A percentile compares a stretch with the other conserved stretches of the same genome.
Conservation (phyloP, 2,113 vertebrate genomes). For the Morone saxatilis region DNA sequence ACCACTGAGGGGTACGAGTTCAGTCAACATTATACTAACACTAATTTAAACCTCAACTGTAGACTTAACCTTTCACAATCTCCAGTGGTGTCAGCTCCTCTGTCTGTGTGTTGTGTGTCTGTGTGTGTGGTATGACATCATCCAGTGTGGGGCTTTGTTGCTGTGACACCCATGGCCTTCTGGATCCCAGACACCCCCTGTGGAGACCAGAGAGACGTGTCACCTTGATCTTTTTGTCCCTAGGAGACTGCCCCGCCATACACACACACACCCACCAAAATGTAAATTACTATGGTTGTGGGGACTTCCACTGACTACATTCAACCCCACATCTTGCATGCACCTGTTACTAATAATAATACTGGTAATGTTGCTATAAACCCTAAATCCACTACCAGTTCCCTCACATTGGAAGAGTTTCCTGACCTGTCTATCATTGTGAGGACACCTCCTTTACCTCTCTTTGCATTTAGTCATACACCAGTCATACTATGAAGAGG, state of each 20-base stretch:
- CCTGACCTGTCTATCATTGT: neutral
- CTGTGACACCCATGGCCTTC: constrained; percentile 74
- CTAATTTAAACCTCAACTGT: neutral
- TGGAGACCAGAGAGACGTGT: constrained; percentile 70
- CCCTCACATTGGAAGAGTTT: neutral
- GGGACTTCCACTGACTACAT: neutral
- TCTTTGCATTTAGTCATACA: neutral
- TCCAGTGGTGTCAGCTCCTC: neutral
- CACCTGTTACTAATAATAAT: neutral
- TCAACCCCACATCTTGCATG: neutral
- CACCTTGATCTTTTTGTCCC: constrained; percentile 70
- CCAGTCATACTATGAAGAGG: neutral
- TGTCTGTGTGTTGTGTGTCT: neutral
- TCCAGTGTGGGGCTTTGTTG: constrained; percentile 45
- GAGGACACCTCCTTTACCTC: neutral
- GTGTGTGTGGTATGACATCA: constrained; percentile 55
- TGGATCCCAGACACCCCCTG: constrained; percentile 72
- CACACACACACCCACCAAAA: neutral
- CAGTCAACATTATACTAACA: too few species aligned
- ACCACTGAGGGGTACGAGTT: too few species aligned
- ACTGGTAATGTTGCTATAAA: neutral
- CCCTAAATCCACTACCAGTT: neutral
- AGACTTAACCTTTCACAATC: constrained; percentile 44
- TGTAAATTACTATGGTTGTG: neutral
- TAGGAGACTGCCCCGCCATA: constrained; percentile 27